phyloP scores from a whole-genome alignment of 2,113 vertebrate species.

The Ailurus styani region DNA sequence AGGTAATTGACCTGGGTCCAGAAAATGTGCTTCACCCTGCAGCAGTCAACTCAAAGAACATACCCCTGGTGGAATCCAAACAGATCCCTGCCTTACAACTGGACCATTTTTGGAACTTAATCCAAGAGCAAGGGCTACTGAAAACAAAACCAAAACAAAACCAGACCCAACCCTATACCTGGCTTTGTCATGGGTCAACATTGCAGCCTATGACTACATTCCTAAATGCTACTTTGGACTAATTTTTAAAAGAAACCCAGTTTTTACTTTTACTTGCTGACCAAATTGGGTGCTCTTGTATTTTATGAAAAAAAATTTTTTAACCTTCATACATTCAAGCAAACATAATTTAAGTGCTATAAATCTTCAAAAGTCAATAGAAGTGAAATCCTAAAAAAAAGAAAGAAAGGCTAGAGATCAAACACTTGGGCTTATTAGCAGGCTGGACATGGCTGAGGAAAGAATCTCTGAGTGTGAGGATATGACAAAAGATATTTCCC shows the following conservation, averaged over 20 bases:
- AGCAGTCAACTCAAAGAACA: conserved; percentile 88
- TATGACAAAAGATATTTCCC: neutral
- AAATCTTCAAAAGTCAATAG: conserved; percentile 83
- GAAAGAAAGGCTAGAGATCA: neutral
- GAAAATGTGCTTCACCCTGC: conserved; percentile 86
- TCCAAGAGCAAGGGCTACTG: conserved; percentile 89
- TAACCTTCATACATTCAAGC: conserved; percentile 93
- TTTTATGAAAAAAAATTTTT: conserved; percentile 92
- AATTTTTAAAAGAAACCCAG: conserved; percentile 86
- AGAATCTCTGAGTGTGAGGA: neutral
- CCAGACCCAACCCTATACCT: conserved; percentile 81
- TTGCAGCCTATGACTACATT: conserved; percentile 88
- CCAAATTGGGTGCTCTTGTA: conserved; percentile 94
- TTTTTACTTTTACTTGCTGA: conserved; percentile 94
- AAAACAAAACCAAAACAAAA: conserved; percentile 78
- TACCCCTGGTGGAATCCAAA: conserved; percentile 84
- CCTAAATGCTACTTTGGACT: conserved; percentile 88
- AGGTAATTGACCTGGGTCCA: conserved; percentile 95
- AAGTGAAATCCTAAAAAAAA: conserved; percentile 76
- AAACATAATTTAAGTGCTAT: conserved; percentile 94
- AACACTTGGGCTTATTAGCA: neutral
- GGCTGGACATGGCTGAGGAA: neutral
- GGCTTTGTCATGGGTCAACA: conserved; percentile 91
- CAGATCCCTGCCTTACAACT: conserved; percentile 95
- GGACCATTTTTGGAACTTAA: conserved; percentile 91